Conservation (phyloP, 2,113 vertebrate genomes). For the Triplophysa siluroides region DNA sequence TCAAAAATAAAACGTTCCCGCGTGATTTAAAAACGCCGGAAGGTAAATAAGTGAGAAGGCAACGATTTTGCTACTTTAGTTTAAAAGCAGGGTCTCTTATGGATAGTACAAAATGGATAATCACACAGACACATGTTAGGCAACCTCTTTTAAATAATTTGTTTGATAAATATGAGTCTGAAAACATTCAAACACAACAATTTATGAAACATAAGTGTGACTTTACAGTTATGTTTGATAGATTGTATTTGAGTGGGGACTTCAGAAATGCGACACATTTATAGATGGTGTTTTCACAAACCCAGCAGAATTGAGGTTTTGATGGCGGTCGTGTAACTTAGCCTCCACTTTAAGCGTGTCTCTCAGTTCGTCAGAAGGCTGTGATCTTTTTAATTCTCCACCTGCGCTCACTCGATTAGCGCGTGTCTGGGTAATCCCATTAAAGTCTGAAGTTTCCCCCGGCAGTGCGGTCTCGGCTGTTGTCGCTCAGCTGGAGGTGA, state of each 20-base stretch:
- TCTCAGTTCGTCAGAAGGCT: slow-evolving; percentile 55
- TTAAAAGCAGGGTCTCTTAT: not conserved
- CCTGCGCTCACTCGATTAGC: slow-evolving; percentile 70
- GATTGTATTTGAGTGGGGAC: no score
- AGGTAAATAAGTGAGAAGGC: not conserved
- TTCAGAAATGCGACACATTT: no score
- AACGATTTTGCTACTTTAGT: not conserved
- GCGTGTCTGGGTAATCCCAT: slow-evolving; percentile 72
- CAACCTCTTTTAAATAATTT: not conserved
- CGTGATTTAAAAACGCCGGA: not conserved
- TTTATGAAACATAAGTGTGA: not conserved
- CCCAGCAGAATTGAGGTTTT: slow-evolving; percentile 13
- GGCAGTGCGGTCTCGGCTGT: slow-evolving; percentile 14
- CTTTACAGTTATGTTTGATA: not conserved
- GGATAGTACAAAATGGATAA: not conserved
- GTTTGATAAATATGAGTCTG: not conserved
- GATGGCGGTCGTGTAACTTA: slow-evolving; percentile 30
- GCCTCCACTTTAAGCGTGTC: slow-evolving; percentile 45
- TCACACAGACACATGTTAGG: not conserved
- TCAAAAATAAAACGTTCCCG: not conserved
- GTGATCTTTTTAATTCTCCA: slow-evolving; percentile 73
- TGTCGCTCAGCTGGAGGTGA: slow-evolving; percentile 52
- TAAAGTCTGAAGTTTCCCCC: slow-evolving; percentile 57
- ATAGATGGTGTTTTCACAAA: not conserved
- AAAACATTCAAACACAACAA: not conserved